phyloP scores from a whole-genome alignment of 2,888 invertebrate genomes.

The Athalia circularis region DNA sequence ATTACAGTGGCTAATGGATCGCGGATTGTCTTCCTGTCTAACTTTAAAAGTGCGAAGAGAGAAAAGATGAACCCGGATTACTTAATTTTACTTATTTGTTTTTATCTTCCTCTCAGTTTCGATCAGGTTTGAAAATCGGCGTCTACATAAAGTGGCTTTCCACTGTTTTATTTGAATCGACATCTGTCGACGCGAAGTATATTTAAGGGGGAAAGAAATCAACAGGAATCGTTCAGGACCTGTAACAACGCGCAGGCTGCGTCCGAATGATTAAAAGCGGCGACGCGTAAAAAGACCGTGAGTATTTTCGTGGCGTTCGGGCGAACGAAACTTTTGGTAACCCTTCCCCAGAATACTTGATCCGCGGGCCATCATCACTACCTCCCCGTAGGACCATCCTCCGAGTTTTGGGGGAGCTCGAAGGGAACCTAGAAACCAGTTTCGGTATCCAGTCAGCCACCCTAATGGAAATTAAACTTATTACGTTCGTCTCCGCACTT shows the following conservation, averaged over 20 bases:
- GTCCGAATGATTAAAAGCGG: conserved; percentile 8
- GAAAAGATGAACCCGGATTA: background rate
- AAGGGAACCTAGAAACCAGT: background rate
- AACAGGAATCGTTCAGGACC: conserved; percentile 12
- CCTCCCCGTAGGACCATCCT: conserved; percentile 21
- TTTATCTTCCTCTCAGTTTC: too few relatives aligned
- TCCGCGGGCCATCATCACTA: conserved; percentile 7
- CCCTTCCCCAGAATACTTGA: background rate
- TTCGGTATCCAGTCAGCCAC: conserved; percentile 7
- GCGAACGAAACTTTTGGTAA: background rate
- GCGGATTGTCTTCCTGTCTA: conserved; percentile 9
- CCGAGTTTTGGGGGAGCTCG: background rate
- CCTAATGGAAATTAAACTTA: conserved; percentile 62
- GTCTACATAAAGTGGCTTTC: too few relatives aligned
- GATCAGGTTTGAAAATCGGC: conserved; percentile 3
- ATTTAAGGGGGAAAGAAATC: background rate
- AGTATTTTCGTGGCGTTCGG: conserved; percentile 27
- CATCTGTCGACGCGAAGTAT: background rate
- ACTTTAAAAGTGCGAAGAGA: background rate
- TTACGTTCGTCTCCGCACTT: conserved; percentile 56
- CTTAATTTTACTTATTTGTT: too few relatives aligned
- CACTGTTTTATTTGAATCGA: background rate
- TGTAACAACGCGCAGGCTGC: background rate
- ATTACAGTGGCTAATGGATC: background rate
- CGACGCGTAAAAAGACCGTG: conserved; percentile 30